These are phyloP conservation scores for Mohoua ochrocephala DNA, from an alignment of 2,113 vertebrate genomes.

Conservation along the genomic window DNA sequence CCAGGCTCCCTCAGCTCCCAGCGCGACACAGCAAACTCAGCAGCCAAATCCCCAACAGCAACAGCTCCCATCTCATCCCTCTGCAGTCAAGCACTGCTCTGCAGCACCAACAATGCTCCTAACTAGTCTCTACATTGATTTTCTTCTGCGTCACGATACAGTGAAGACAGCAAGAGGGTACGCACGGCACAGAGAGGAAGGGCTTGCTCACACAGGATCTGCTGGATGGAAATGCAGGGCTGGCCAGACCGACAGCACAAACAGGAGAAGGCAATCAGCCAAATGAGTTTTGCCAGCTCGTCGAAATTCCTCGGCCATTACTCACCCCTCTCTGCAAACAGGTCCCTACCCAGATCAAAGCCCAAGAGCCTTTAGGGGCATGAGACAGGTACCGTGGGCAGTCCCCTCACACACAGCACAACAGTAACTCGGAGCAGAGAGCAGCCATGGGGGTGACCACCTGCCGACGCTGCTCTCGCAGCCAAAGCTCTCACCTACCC, in stretches of 20 bases:
- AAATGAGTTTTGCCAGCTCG: slow-evolving; percentile 30
- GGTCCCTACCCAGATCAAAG: neutral
- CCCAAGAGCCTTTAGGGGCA: neutral
- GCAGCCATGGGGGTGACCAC: neutral
- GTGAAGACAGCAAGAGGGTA: neutral
- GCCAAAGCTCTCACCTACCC: neutral
- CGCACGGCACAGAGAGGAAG: fast-evolving
- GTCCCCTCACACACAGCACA: neutral
- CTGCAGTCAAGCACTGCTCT: neutral
- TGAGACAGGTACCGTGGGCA: fast-evolving
- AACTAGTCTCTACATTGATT: neutral
- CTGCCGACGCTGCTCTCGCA: neutral
- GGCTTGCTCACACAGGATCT: neutral
- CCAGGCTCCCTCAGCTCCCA: neutral
- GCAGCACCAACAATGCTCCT: neutral
- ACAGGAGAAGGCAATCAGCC: neutral
- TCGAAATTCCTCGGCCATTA: slow-evolving; percentile 40
- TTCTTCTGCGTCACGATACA: neutral
- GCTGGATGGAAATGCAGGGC: neutral
- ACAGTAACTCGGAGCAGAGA: neutral
- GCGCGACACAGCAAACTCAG: neutral
- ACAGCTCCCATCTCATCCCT: neutral
- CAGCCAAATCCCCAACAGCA: neutral
- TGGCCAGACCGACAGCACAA: neutral
- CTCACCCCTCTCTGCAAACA: slow-evolving; percentile 16